Base-by-base conservation (phyloP, 1,140 invertebrate species). In the Drosophila paulistorum region DNA sequence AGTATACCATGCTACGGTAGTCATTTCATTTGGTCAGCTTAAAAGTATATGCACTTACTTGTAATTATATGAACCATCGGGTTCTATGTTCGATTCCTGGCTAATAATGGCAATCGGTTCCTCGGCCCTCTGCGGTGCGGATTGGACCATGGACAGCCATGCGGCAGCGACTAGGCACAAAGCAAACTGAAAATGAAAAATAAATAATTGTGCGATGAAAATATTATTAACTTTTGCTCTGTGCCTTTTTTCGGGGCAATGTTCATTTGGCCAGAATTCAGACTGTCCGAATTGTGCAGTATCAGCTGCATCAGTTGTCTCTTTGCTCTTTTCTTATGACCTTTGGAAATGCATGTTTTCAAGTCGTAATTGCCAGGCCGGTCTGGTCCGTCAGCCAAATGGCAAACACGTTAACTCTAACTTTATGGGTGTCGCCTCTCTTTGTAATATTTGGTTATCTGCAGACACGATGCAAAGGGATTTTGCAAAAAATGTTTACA, bases 1-100 rank as follows among this genome's bases (percentile, higher is more conserved):
- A 81, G 70, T 74, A 74, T 73, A 54, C 72, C 30, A 9, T 51
- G 3, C n/a, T 7, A 0, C 7, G 17, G 14, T 48, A 3, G n/a
- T 1, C 14, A 48, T 7, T 23, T 51, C 2, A 7, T 3, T 20
- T 0, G 7, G 4, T 51, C 9, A 51, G 45, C 45, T 51, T 14
- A 11, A 10, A 33, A n/a, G 54, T 45, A 39, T 73, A 7, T 6
- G 0, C 45, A 85, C 82, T 91, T 67, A 77, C 77, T 93, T 94
- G 92, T 94, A 95, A 85, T 94, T 92, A 74, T 95, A 95, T 39
- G 94, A 93, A 60, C 95, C 95, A 91, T 95, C 95, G 5, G 94
- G 93, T 77, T 94, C 94, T 60, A 94, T 93, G 72, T 95, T 94
- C 61, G 94, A 95, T 61, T 94, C 94, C 83, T 95, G 94, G 73